Evolutionary conservation across 1,140 invertebrate species (phyloP).

Genomic region (Panagrolaimus sp.): DNA sequence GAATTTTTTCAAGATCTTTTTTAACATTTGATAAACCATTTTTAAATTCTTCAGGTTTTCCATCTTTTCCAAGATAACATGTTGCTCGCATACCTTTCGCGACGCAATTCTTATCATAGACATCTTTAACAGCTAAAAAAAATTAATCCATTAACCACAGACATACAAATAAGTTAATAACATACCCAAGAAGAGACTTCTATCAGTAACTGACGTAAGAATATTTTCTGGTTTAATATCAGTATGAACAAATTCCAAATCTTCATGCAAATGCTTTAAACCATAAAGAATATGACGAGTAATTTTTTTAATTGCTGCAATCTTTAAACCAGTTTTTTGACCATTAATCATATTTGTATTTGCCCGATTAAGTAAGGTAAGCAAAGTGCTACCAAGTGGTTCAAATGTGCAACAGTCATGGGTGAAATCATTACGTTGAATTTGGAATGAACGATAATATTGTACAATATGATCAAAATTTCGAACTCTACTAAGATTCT

Average conservation of each 20-base stretch:
- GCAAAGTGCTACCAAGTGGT: neutral
- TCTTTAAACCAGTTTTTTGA: too few relatives aligned
- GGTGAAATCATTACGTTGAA: neutral
- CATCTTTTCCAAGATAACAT: too few relatives aligned
- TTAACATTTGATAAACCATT: neutral
- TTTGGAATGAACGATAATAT: neutral
- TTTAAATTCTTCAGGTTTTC: conserved; percentile 1
- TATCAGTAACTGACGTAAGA: neutral
- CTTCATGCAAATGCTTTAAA: neutral
- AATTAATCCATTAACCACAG: too few relatives aligned
- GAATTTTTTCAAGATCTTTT: neutral
- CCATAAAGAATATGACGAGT: neutral
- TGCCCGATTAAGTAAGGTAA: neutral
- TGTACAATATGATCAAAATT: neutral
- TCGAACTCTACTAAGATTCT: neutral
- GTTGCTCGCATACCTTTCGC: neutral
- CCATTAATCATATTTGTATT: neutral
- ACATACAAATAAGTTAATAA: too few relatives aligned
- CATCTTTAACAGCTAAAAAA: neutral
- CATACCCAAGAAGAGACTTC: neutral
- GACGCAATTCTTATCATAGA: neutral
- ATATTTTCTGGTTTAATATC: conserved; percentile 4
- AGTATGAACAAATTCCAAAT: neutral
- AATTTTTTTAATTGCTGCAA: neutral
- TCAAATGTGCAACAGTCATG: neutral